Percentiles rank a stretch among this genome's conserved stretches.
These are phyloP conservation scores for Drosophila hydei DNA, from an alignment of 1,140 invertebrate genomes.

Conservation along the genomic window DNA sequence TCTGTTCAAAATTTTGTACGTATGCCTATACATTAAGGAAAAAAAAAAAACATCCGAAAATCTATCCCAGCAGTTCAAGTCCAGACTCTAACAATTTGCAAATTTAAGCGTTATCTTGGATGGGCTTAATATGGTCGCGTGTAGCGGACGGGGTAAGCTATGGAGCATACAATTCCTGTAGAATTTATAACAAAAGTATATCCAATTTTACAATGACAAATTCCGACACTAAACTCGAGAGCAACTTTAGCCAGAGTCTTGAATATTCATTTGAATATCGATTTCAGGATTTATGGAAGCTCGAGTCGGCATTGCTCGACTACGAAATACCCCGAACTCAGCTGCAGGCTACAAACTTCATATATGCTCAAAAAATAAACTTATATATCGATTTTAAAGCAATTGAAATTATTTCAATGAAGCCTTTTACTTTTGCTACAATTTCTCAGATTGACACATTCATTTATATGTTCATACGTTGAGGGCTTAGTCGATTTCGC, in stretches of 20 bases:
- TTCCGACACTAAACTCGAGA: not conserved
- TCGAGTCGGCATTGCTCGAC: no score
- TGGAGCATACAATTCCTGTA: not conserved
- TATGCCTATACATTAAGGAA: not conserved
- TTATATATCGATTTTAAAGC: no score
- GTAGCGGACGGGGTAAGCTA: conserved; percentile 28
- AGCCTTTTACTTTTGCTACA: no score
- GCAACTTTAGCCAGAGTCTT: not conserved
- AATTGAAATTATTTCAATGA: no score
- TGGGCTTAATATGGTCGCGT: conserved; percentile 32
- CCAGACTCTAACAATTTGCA: not conserved
- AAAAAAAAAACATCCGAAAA: not conserved
- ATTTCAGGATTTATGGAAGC: not conserved
- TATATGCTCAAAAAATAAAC: no score
- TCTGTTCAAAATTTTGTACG: conserved; percentile 13
- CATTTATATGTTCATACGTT: no score
- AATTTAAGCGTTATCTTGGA: conserved; percentile 26
- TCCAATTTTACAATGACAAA: not conserved
- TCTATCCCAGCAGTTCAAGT: no score
- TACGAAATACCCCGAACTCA: no score
- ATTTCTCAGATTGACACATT: no score
- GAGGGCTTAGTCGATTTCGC: no score
- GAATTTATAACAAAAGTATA: not conserved
- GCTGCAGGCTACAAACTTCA: no score
- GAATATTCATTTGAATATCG: not conserved